Evolutionary conservation across 2,888 invertebrate genomes (phyloP), one percentile per base, ranked within the genome.

Genomic region (Terebella lapidaria): DNA sequence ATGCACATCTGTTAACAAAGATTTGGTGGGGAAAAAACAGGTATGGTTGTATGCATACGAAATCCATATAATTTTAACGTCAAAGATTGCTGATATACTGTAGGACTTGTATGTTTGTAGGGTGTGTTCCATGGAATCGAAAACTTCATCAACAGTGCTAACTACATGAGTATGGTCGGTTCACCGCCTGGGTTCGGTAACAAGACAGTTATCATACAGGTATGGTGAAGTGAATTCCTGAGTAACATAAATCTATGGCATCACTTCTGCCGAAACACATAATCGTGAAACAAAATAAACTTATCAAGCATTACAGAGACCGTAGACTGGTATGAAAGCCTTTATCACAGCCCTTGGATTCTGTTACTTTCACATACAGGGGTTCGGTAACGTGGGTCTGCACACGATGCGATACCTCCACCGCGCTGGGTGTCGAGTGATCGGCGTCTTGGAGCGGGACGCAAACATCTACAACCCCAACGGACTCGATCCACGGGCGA

Each of bases 381-480:
- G 95, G 57, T 93, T 95, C 82, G 96, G 96, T 84, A 99, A 99
- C 82, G 97, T 99, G 56, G 97, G 97, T 60, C 86, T 95, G 58
- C 94, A 95, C 84, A 89, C 94, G 2, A 91, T 93, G 87, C 87
- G 94, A 64, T 97, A 94, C 83, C 85, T 96, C 3, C 89, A 90
- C 71, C 87, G 95, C 68, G 93, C 92, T 53, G 97, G 97, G 2
- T 94, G 27, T 28, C 89, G 87, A 70, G 89, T 94, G 77, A 87
- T 95, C 72, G 97, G 97, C 54, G 85, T 99, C 66, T 87, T 92
- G 72, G 97, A 99, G 82, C 85, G 87, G 71, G 92, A 94, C 78
- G 91, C 92, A 54, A 86, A 90, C 63, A 89, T 99, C 73, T 85
- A 83, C 81, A 96, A 94, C 83, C 85, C 87, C 0, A 88, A 91